Evolutionary conservation across 2,113 vertebrate species (phyloP).

Genomic region (Engystomops pustulosus): DNA sequence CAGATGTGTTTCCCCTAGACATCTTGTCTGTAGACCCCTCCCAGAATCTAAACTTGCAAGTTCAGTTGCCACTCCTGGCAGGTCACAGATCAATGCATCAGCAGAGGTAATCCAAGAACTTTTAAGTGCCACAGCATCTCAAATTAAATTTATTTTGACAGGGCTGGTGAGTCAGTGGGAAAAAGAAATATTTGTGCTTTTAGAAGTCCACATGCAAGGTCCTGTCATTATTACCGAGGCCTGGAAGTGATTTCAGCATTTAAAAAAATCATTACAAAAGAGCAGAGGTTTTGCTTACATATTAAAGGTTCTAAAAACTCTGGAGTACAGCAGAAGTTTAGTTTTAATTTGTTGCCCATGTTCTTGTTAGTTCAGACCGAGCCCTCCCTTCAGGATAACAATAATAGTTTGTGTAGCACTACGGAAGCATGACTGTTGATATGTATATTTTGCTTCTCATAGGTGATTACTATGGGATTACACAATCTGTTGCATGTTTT

Average conservation of each 20-base stretch:
- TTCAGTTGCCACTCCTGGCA: slow-evolving; percentile 79
- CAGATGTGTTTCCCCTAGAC: slow-evolving; percentile 67
- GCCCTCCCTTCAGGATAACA: slow-evolving; percentile 57
- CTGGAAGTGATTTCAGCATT: slow-evolving; percentile 94
- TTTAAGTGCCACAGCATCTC: slow-evolving; percentile 80
- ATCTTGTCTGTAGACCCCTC: slow-evolving; percentile 69
- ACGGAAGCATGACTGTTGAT: not conserved
- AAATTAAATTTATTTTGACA: slow-evolving; percentile 89
- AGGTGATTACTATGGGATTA: not conserved
- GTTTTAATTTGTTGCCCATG: slow-evolving; percentile 68
- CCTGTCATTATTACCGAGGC: slow-evolving; percentile 81
- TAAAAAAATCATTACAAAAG: slow-evolving; percentile 92
- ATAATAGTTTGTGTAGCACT: not conserved
- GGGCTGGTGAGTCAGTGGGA: slow-evolving; percentile 86
- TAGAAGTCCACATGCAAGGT: slow-evolving; percentile 76
- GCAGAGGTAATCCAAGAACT: slow-evolving; percentile 78
- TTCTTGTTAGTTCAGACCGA: slow-evolving; percentile 73
- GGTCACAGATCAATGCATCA: slow-evolving; percentile 79
- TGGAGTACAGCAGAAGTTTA: slow-evolving; percentile 68
- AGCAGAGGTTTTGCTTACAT: slow-evolving; percentile 91
- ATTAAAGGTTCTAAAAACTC: slow-evolving; percentile 81
- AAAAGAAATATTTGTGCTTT: slow-evolving; percentile 88
- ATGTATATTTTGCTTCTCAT: not conserved
- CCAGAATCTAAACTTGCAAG: slow-evolving; percentile 61
- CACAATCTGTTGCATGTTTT: no score